These are phyloP conservation scores for Ibidorhyncha struthersii DNA, from an alignment of 2,113 vertebrate species.

Conservation along the genomic window DNA sequence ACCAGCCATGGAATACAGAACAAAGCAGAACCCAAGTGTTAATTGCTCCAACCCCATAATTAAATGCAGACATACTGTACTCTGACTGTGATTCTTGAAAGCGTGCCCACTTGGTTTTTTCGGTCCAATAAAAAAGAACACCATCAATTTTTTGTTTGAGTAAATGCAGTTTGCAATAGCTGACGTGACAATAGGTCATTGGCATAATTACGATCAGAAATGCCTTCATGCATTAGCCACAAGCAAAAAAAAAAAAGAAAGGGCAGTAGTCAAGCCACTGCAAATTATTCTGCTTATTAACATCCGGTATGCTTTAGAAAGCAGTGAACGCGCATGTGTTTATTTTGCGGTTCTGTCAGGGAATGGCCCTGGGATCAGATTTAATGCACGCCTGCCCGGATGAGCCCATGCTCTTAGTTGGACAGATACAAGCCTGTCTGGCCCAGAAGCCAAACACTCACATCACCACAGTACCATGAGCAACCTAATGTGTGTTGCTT, in stretches of 20 bases:
- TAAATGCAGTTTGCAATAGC: conserved; percentile 16
- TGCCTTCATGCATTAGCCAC: not conserved
- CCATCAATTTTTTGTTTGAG: conserved; percentile 17
- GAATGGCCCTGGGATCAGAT: not conserved
- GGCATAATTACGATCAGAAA: conserved; percentile 22
- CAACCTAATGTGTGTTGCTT: rapidly evolving
- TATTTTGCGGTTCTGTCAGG: not conserved
- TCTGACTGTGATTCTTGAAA: conserved; percentile 67
- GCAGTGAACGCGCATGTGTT: not conserved
- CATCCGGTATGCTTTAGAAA: not conserved
- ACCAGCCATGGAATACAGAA: conserved; percentile 51
- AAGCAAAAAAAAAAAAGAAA: not conserved
- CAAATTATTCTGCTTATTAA: conserved; percentile 28
- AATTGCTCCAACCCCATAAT: conserved; percentile 63
- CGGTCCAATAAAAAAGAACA: conserved; percentile 26
- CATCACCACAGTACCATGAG: not conserved
- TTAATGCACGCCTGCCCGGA: not conserved
- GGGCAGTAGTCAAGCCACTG: not conserved
- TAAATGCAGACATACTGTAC: conserved; percentile 67
- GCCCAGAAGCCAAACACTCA: not conserved
- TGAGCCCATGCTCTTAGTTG: conserved; percentile 6
- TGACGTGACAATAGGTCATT: conserved; percentile 36
- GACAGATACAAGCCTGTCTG: conserved; percentile 8
- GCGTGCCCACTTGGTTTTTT: conserved; percentile 29
- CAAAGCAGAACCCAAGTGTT: conserved; percentile 59